Evolutionary conservation across 23 tunicate species (phyloP).

Genomic region (Diplosoma virens): DNA sequence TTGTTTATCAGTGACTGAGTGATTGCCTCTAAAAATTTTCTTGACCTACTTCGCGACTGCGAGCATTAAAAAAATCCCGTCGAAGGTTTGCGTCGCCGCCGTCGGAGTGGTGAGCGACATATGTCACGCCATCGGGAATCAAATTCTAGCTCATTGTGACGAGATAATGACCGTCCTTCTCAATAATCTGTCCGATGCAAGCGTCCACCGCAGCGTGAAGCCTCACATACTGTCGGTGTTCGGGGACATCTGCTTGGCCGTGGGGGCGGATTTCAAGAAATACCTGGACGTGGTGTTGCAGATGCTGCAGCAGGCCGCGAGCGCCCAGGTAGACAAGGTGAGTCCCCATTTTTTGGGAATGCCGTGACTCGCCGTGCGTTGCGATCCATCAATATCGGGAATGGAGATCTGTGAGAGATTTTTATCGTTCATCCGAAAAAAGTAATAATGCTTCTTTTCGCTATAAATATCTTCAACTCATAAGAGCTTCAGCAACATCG

Average conservation of each 20-base stretch:
- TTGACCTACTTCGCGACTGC: too few relatives aligned
- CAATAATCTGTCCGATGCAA: slow-evolving; percentile 55
- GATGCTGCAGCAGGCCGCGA: slow-evolving; percentile 86
- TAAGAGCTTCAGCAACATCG: too few relatives aligned
- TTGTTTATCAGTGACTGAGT: too few relatives aligned
- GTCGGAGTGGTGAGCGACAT: slow-evolving; percentile 95
- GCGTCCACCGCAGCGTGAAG: slow-evolving; percentile 82
- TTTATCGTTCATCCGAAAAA: too few relatives aligned
- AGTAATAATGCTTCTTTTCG: too few relatives aligned
- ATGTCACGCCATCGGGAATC: slow-evolving; percentile 68
- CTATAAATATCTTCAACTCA: too few relatives aligned
- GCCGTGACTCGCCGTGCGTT: too few relatives aligned
- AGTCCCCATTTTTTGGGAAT: too few relatives aligned
- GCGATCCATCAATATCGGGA: too few relatives aligned
- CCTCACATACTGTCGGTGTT: slow-evolving; percentile 93
- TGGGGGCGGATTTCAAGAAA: slow-evolving; percentile 80
- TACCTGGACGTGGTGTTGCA: slow-evolving; percentile 74
- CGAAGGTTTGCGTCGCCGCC: slow-evolving; percentile 93
- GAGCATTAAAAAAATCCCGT: too few relatives aligned
- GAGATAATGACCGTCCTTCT: slow-evolving; percentile 72
- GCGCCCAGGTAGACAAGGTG: slow-evolving; percentile 84
- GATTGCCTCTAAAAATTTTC: too few relatives aligned
- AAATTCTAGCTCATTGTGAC: slow-evolving; percentile 67
- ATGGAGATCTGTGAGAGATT: too few relatives aligned
- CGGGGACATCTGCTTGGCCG: slow-evolving; percentile 86